Percentiles rank a stretch among this genome's conserved stretches.
Evolutionary conservation across 2,113 vertebrate species (phyloP).

Genomic region (Micromys minutus): DNA sequence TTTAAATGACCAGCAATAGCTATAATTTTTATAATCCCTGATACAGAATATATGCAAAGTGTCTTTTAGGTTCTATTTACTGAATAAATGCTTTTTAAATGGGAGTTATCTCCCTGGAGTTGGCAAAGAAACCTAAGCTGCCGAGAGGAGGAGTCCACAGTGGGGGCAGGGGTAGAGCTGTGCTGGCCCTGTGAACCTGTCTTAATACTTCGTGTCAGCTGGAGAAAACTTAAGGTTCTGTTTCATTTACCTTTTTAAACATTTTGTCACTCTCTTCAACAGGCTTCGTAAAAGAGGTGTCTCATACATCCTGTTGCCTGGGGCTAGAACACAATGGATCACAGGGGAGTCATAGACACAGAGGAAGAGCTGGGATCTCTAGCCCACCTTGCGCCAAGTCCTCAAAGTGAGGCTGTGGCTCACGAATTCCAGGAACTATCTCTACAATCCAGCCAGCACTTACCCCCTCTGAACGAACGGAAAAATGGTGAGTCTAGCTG

Average conservation of each 20-base stretch:
- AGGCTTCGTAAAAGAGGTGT: slow-evolving; percentile 56
- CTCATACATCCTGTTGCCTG: slow-evolving; percentile 60
- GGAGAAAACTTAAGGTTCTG: not conserved
- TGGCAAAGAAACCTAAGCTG: not conserved
- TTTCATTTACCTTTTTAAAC: slow-evolving; percentile 28
- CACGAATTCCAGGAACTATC: slow-evolving; percentile 96
- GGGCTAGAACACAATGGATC: slow-evolving; percentile 88
- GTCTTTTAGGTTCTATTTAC: slow-evolving; percentile 37
- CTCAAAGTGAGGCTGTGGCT: slow-evolving; percentile 96
- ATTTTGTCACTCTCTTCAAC: slow-evolving; percentile 59
- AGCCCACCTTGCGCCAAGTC: slow-evolving; percentile 91
- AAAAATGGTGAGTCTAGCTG: slow-evolving; percentile 92
- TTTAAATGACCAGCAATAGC: not conserved
- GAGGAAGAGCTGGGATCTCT: slow-evolving; percentile 89
- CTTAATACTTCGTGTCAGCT: slow-evolving; percentile 42
- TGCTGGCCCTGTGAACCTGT: not conserved
- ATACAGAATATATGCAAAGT: slow-evolving; percentile 8
- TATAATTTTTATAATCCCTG: slow-evolving; percentile 15
- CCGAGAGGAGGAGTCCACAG: not conserved
- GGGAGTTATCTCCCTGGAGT: not conserved
- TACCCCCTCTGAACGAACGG: slow-evolving; percentile 94
- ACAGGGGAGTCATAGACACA: slow-evolving; percentile 81
- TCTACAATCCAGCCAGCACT: slow-evolving; percentile 90
- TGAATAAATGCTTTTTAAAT: not conserved
- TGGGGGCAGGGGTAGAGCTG: not conserved